Evolutionary conservation across 2,113 vertebrate species (phyloP), one percentile per base, ranked within the genome.

Genomic region (Dicaeum eximium): DNA sequence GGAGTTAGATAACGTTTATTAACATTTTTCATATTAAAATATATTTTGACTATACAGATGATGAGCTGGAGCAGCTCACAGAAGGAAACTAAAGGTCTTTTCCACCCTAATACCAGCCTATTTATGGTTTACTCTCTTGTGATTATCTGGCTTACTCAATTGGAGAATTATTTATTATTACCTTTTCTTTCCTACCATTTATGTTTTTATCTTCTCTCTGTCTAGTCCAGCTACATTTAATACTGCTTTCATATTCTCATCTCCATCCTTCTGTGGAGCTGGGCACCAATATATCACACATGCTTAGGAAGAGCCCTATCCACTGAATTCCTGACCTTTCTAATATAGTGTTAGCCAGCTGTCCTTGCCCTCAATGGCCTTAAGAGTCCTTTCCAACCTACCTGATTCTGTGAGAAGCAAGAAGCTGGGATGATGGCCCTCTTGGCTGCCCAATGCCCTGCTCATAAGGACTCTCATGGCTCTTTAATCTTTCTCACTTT

Each of bases 401-500:
- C 21, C 8, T 51, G 28, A n/a, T 47, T 50, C 53, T 71, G 24
- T 31, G 35, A 69, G 3, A 51, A 57, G 13, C 23, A 33, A 60
- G 44, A 81, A 66, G 7, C 6, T 62, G 45, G 6, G 28, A 13
- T 37, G 30, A n/a, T 37, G 48, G 6, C 4, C 11, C 13, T 79
- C 35, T 61, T 28, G 35, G 25, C 38, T 65, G 45, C 35, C 7
- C 56, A 40, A 1, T n/a, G 38, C 11, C 7, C 11, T 92, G 50
- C 50, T 73, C 40, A 18, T 17, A 6, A 38, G 11, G 6, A 57
- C 40, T 56, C 35, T 60, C 30, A 2, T 0, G 0, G 24, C 7
- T 53, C 54, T 82, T 50, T 61, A 38, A 38, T 27, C 6, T 66
- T 85, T 66, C 42, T 48, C 28, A 2, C 9, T 44, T 71, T 7